Percentiles rank a stretch among this genome's conserved stretches.
Evolutionary conservation across 2,113 vertebrate genomes (phyloP).

Genomic region (Microcebus murinus): DNA sequence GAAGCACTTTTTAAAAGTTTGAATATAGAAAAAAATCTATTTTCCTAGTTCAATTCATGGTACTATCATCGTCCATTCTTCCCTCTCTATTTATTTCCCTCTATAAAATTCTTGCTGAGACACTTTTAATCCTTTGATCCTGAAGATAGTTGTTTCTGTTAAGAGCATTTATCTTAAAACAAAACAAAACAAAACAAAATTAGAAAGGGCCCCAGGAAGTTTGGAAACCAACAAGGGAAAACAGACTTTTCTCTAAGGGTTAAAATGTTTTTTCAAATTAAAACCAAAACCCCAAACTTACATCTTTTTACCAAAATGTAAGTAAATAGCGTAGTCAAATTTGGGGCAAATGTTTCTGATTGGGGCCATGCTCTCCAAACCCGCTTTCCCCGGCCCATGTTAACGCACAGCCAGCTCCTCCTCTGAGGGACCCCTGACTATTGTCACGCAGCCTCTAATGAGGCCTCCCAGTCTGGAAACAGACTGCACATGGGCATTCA

Average conservation of each 20-base stretch:
- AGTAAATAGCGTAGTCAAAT: neutral
- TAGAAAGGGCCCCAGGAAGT: neutral
- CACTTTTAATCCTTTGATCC: neutral
- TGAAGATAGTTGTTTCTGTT: neutral
- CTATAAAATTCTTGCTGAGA: neutral
- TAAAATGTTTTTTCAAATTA: neutral
- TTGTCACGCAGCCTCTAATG: too few species aligned
- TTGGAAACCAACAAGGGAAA: neutral
- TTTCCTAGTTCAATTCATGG: neutral
- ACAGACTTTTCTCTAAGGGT: neutral
- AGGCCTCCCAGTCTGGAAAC: neutral
- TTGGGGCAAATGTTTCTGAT: neutral
- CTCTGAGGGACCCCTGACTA: fast-evolving
- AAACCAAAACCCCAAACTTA: neutral
- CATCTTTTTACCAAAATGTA: neutral
- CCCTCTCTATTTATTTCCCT: neutral
- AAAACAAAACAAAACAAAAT: neutral
- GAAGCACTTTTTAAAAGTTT: neutral
- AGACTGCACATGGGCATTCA: too few species aligned
- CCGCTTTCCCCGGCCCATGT: neutral
- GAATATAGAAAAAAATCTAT: neutral
- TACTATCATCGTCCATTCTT: neutral
- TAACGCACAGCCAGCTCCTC: fast-evolving
- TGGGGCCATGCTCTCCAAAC: neutral
- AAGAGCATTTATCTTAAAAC: neutral